Conservation (phyloP, 2,113 vertebrate genomes). For the Nothoprocta pentlandii region DNA sequence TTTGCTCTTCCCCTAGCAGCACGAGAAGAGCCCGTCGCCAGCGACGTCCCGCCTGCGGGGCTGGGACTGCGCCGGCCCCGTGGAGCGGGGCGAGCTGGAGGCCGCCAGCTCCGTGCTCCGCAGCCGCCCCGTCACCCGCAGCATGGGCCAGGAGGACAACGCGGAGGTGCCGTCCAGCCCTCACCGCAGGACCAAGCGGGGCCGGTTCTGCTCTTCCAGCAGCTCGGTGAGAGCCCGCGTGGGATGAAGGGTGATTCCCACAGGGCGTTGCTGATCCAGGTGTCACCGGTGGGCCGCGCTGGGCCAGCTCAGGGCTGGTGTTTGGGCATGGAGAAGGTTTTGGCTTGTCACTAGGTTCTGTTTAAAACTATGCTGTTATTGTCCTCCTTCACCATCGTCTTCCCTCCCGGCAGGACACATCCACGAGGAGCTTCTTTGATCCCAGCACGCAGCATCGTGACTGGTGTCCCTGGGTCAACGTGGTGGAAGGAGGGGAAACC, state of each 20-base stretch:
- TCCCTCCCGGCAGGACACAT: conserved; percentile 76
- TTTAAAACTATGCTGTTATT: fast-evolving
- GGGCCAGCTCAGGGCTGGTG: neutral
- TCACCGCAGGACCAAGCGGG: conserved; percentile 83
- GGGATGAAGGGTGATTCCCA: neutral
- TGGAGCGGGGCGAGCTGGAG: conserved; percentile 80
- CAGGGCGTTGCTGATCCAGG: neutral
- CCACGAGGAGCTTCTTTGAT: conserved; percentile 84
- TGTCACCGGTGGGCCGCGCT: fast-evolving
- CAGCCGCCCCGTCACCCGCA: conserved; percentile 87
- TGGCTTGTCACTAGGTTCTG: fast-evolving
- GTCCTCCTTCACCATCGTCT: neutral
- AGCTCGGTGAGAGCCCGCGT: conserved; percentile 76
- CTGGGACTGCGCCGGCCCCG: conserved; percentile 84
- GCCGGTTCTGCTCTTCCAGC: conserved; percentile 86
- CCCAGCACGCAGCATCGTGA: conserved; percentile 92
- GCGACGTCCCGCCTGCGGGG: conserved; percentile 77
- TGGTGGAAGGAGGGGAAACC: conserved; percentile 57
- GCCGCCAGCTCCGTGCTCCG: conserved; percentile 72
- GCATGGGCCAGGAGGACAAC: conserved; percentile 86
- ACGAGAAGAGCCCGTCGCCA: conserved; percentile 77
- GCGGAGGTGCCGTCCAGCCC: conserved; percentile 82
- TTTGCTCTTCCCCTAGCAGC: conserved; percentile 47
- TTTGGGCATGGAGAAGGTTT: fast-evolving
- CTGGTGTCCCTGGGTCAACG: conserved; percentile 94